phyloP scores from a whole-genome alignment of 2,113 vertebrate species.

The Manacus vitellinus region DNA sequence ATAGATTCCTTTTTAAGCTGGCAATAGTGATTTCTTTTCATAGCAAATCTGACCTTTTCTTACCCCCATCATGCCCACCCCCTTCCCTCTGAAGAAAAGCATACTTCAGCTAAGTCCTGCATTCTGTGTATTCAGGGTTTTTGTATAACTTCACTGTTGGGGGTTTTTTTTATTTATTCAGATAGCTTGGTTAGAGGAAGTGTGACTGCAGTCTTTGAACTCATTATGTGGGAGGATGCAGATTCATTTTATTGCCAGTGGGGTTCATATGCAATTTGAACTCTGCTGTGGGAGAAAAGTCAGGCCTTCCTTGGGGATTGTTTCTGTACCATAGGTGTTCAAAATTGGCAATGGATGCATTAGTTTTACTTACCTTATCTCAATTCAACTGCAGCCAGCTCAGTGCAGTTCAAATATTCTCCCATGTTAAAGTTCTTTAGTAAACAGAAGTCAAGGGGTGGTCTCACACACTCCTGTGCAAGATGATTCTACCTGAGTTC shows the following conservation, averaged over 20 bases:
- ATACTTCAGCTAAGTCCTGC: not conserved
- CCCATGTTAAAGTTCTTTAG: not conserved
- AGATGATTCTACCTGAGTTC: not conserved
- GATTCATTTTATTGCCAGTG: not conserved
- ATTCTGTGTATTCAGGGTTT: not conserved
- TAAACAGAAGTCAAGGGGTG: not conserved
- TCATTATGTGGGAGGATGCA: not conserved
- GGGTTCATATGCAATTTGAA: not conserved
- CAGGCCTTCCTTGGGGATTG: not conserved
- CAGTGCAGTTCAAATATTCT: not conserved
- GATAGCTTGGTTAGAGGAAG: not conserved
- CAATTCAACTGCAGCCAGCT: not conserved
- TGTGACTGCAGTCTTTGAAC: not conserved
- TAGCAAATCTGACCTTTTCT: not conserved
- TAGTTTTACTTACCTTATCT: not conserved
- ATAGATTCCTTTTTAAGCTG: not conserved
- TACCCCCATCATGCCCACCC: rapidly evolving
- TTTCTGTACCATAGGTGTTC: not conserved
- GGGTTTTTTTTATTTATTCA: not conserved
- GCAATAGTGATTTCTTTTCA: not conserved
- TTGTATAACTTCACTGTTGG: not conserved
- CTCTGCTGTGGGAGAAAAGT: not conserved
- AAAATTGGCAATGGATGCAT: not conserved
- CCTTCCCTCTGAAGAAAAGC: not conserved
- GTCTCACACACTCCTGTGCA: not conserved